phyloP scores from a whole-genome alignment of 2,113 vertebrate species.

The Cebidichthys violaceus region DNA sequence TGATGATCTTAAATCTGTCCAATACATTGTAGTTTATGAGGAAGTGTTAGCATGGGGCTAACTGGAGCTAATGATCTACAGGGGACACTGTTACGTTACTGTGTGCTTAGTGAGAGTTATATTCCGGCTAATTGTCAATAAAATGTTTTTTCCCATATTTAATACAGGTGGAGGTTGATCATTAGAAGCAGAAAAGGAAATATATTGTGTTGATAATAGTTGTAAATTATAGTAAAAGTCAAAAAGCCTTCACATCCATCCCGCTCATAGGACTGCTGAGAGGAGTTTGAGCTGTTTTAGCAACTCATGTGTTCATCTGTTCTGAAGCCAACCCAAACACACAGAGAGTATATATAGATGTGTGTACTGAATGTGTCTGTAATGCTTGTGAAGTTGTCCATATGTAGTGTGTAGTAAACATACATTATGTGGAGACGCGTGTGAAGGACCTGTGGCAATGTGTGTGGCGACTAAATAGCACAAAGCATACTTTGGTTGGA shows the following conservation, averaged over 20 bases:
- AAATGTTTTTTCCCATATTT: constrained; percentile 18
- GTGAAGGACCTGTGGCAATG: not conserved
- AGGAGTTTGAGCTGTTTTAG: not conserved
- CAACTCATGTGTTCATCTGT: not conserved
- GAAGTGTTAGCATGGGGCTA: not conserved
- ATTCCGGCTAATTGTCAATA: constrained; percentile 23
- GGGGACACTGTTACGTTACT: not conserved
- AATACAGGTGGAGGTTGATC: not conserved
- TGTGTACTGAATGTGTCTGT: not conserved
- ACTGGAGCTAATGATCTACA: constrained; percentile 20
- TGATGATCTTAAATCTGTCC: constrained; percentile 2
- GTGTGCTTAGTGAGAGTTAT: constrained; percentile 10
- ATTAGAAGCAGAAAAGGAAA: constrained; percentile 23
- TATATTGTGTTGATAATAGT: constrained; percentile 19
- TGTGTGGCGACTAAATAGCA: constrained; percentile 4
- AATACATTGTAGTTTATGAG: too few species aligned
- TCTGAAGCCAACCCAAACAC: constrained; percentile 39
- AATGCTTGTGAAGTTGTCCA: not conserved
- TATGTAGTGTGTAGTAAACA: not conserved
- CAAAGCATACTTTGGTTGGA: constrained; percentile 33
- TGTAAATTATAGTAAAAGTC: constrained; percentile 9
- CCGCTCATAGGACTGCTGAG: not conserved
- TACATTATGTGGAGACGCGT: not conserved
- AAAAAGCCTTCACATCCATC: not conserved
- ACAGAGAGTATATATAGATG: not conserved